phyloP scores from a whole-genome alignment of 1,140 invertebrate species.

The Drosophila seguyi region DNA sequence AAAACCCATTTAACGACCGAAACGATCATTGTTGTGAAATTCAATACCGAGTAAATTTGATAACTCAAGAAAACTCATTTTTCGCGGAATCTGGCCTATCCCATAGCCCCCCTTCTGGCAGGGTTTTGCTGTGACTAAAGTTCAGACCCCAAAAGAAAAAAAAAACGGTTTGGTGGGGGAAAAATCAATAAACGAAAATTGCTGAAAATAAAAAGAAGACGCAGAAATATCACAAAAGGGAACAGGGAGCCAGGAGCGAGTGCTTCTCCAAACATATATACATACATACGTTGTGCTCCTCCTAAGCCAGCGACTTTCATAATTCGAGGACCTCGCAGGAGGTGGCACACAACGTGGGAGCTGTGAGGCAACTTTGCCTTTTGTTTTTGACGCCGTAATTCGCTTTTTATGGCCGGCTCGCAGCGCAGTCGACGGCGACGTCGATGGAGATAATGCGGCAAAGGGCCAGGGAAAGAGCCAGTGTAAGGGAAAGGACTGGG shows the following conservation, averaged over 20 bases:
- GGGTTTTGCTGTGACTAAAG: conserved; percentile 28
- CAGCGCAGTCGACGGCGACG: conserved; percentile 33
- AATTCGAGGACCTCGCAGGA: conserved; percentile 25
- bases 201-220: conserved; percentile 57
- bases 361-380: conserved; percentile 48
- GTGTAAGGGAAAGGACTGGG: not conserved
- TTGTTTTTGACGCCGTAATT: conserved; percentile 69
- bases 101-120: not conserved
- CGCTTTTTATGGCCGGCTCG: conserved; percentile 61
- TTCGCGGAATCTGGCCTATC: conserved; percentile 31
- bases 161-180: conserved; percentile 13
- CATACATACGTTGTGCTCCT: not conserved
- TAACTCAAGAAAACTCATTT: conserved; percentile 44
- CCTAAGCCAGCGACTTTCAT: conserved; percentile 36
- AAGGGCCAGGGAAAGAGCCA: not conserved
- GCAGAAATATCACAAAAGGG: conserved; percentile 50
- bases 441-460: conserved; percentile 60
- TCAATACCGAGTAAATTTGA: conserved; percentile 41
- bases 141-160: not conserved
- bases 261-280: conserved; percentile 1
- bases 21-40: conserved; percentile 39
- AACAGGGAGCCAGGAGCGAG: not conserved
- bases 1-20: conserved; percentile 30
- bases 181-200: conserved; percentile 73
- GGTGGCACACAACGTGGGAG: not conserved